Base-by-base conservation (phyloP, 2,888 invertebrate species). In the Craniophora ligustri region DNA sequence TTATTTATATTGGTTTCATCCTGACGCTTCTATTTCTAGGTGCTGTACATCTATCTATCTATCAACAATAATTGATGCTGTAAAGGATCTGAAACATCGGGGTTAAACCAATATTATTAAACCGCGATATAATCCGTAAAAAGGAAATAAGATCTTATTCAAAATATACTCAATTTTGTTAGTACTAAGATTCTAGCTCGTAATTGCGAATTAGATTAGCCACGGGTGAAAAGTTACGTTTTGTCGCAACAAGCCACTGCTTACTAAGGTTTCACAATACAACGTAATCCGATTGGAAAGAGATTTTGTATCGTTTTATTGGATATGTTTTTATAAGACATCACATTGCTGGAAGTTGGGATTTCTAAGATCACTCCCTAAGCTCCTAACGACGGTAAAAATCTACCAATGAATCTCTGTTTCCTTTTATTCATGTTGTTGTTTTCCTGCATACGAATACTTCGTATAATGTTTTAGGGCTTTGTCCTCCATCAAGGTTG, bases 241-340 rank as follows among this genome's bases (percentile, higher is more conserved):
- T 45, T 42, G 28, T 47, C 21, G 13, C 28, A 10, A 64, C 53
- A 62, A 62, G 45, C 68, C 56, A 34, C 44, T 72, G n/a, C n/a
- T n/a, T n/a, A 39, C 64, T 80, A 78, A 40, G 87, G 84, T 72
- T 82, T 88, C 86, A 51, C 72, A 78, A 69, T 76, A 68, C 75
- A 63, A 55, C 66, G 74, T 86, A 87, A 89, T 86, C 85, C 81
- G 84, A 87, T 89, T 88, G 72, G 31, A 75, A n/a, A 74, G 50
- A 79, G 78, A 79, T 77, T 81, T 73, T 67, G 65, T 71, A 63
- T 70, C 60, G 62, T 56, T 67, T 68, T 62, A 69, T 63, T 51
- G 49, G 56, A 61, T 65, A 54, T 50, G 65, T 64, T 65, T 56
- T 67, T 44, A 65, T 71, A 72, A 62, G 56, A 45, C 56, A 53